Base-by-base conservation (phyloP, 2,888 invertebrate genomes). In the Carterocephalus palaemon region DNA sequence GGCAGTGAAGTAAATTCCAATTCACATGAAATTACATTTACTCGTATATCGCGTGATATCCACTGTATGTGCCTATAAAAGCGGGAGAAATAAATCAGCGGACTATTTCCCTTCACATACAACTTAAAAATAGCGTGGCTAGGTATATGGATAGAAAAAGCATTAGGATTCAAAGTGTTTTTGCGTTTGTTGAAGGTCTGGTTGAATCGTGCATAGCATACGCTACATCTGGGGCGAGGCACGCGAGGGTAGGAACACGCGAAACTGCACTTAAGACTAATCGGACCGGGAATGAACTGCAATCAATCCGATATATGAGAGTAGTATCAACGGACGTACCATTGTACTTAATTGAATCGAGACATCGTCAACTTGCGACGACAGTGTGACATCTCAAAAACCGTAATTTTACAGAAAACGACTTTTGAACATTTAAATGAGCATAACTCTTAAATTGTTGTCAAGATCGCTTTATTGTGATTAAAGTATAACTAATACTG, bases 81-180 rank as follows among this genome's bases (percentile, higher is more conserved):
- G 32, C 29, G 12, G 7, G 26, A 33, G 24, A 33, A 48, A 51
- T 49, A 51, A 48, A 46, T 48, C 48, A 43, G 29, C 10, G 16
- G 33, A 46, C 29, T 43, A 51, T 51, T 49, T 49, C 37, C 13
- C 47, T 45, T 47, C 4, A 40, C 51, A 49, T 51, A 47, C 51
- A 43, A 51, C 45, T 51, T 46, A 36, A 46, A 48, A 51, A 46
- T n/a, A n/a, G n/a, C n/a, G n/a, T n/a, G n/a, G 24, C 28, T n/a
- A n/a, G n/a, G 41, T 39, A 46, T 43, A 10, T 9, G 10, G 22
- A 34, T 34, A 28, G 34, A 42, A 42, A 42, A 41, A 42, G 13
- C 26, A 34, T 34, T 20, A 9, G 5, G 15, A 46, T 40, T 22
- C 36, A 12, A n/a, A 19, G 38, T 28, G 40, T 47, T 36, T 49